Conservation (phyloP, 2,797 vertebrate genomes). For the Caiman crocodilus region DNA sequence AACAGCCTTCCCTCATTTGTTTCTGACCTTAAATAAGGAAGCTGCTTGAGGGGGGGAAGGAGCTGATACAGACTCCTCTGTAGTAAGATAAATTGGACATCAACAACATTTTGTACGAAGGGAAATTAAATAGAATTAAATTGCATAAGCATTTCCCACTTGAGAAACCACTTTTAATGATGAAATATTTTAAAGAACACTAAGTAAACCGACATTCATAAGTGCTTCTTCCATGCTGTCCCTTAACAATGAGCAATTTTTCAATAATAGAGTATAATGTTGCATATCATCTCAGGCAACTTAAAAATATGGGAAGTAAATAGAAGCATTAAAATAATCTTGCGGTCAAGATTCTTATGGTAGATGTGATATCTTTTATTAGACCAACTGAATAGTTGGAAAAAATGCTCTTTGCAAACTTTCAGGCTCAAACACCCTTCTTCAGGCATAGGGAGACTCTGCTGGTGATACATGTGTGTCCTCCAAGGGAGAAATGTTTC, state of each 20-base stretch:
- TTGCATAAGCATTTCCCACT: neutral
- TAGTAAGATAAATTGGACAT: constrained; percentile 36
- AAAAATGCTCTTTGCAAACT: too few relatives aligned
- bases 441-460: too few relatives aligned
- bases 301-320: neutral
- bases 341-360: too few relatives aligned
- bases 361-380: too few relatives aligned
- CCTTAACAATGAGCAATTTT: neutral
- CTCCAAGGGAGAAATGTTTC: too few relatives aligned
- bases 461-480: too few relatives aligned
- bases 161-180: neutral
- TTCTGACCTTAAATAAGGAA: neutral
- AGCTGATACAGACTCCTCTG: neutral
- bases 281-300: neutral
- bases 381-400: too few relatives aligned
- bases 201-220: neutral
- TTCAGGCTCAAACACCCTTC: too few relatives aligned
- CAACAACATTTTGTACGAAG: neutral
- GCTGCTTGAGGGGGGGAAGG: constrained; percentile 44
- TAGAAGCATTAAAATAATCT: neutral
- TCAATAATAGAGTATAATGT: fast-evolving
- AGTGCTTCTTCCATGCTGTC: neutral
- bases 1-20: too few relatives aligned
- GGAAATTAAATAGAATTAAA: neutral
- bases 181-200: neutral